These are phyloP conservation scores for Clarias batrachus DNA, from an alignment of 2,113 vertebrate genomes.

Conservation along the genomic window DNA sequence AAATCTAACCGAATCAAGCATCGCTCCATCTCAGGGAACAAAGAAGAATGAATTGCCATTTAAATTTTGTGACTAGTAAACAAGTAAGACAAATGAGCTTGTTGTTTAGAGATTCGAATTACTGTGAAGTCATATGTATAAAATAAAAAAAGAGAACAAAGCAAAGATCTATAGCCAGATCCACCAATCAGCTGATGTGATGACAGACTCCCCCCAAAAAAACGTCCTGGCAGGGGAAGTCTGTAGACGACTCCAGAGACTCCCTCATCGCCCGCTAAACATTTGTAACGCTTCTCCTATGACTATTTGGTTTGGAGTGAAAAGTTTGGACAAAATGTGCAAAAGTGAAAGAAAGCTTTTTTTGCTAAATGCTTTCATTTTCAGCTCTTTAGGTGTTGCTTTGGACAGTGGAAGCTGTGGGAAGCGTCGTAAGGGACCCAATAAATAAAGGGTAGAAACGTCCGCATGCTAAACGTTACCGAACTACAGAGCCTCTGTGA, in stretches of 20 bases:
- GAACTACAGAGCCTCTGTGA: constrained; percentile 62
- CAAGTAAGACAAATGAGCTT: constrained; percentile 40
- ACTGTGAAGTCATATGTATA: constrained; percentile 42
- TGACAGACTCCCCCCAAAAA: constrained; percentile 57
- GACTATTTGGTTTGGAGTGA: constrained; percentile 70
- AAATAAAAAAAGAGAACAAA: constrained; percentile 46
- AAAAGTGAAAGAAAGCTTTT: constrained; percentile 45
- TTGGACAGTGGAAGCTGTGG: constrained; percentile 68
- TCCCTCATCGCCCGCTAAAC: constrained; percentile 72
- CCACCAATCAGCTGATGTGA: constrained; percentile 64
- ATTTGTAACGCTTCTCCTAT: constrained; percentile 66
- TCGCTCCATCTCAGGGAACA: constrained; percentile 1
- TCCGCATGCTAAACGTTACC: constrained; percentile 69
- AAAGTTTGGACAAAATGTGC: background rate
- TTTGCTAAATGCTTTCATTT: constrained; percentile 63
- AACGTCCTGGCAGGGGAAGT: constrained; percentile 63
- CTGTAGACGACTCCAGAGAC: constrained; percentile 51
- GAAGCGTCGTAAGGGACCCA: constrained; percentile 62
- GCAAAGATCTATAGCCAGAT: constrained; percentile 31
- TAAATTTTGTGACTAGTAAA: constrained; percentile 20
- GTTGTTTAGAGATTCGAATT: constrained; percentile 54
- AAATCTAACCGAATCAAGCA: background rate
- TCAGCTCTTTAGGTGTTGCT: constrained; percentile 68
- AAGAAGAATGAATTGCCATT: background rate
- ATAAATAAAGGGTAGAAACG: constrained; percentile 66